A percentile compares a stretch with the other conserved stretches of the same genome.
Evolutionary conservation across 2,797 vertebrate species (phyloP).

Genomic region (Perdix hodgsoniae): DNA sequence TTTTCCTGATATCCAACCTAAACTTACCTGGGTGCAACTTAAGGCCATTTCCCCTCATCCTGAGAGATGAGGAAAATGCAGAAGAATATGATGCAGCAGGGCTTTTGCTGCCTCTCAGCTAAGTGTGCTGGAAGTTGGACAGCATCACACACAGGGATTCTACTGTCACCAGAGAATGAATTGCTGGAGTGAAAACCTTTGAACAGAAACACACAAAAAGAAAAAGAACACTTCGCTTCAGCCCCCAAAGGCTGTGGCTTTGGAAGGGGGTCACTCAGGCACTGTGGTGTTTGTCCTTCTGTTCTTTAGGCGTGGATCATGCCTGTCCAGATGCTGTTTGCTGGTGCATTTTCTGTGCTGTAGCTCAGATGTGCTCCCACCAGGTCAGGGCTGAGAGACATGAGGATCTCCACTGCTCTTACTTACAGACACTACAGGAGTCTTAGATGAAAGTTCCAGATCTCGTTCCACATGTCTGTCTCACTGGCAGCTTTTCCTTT

Average conservation of each 20-base stretch:
- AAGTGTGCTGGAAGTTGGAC: neutral
- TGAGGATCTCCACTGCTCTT: constrained; percentile 81
- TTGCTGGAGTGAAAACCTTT: neutral
- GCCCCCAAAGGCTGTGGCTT: neutral
- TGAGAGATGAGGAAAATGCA: too few species aligned
- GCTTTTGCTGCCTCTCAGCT: neutral
- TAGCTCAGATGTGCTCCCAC: constrained; percentile 27
- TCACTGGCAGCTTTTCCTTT: constrained; percentile 70
- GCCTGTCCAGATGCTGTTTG: constrained; percentile 63
- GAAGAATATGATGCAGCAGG: neutral
- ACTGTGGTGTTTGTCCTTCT: constrained; percentile 50
- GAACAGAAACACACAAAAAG: neutral
- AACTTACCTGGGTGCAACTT: too few species aligned
- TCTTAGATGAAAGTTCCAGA: constrained; percentile 79
- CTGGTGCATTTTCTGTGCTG: constrained; percentile 77
- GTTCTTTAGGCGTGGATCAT: constrained; percentile 1
- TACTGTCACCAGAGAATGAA: neutral
- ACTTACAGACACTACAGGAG: constrained; percentile 86
- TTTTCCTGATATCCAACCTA: too few species aligned
- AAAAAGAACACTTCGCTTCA: neutral
- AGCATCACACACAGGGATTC: neutral
- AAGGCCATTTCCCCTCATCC: too few species aligned
- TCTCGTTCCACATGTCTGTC: constrained; percentile 7
- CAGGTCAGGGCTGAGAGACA: neutral
- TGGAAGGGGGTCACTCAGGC: constrained; percentile 25